phyloP scores from a whole-genome alignment of 1,140 invertebrate species.

The Mycetomoellerius zeteki region DNA sequence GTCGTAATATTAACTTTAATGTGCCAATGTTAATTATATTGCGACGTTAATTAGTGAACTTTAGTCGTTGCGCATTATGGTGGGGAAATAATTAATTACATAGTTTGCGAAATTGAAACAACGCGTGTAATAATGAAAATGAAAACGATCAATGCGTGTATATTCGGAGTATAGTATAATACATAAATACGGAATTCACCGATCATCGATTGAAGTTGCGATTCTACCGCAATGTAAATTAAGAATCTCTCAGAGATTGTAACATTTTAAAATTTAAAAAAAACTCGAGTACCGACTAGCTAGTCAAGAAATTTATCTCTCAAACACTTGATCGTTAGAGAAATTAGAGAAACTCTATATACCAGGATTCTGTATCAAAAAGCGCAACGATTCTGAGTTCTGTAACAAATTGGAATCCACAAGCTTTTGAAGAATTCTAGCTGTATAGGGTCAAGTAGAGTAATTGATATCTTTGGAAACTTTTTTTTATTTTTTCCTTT shows the following conservation, averaged over 20 bases:
- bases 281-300: not conserved
- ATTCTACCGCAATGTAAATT: conserved; percentile 12
- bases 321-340: not conserved
- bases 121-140: not conserved
- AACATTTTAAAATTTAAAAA: conserved; percentile 20
- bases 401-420: conserved; percentile 13
- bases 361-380: conserved; percentile 1
- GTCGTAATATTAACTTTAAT: conserved; percentile 24
- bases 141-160: not conserved
- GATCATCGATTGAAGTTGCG: not conserved
- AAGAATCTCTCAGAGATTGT: not conserved
- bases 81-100: conserved; percentile 36
- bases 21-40: conserved; percentile 34
- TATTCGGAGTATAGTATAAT: not conserved
- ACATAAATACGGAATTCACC: not conserved
- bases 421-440: not conserved
- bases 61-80: conserved; percentile 19
- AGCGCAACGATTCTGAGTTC: not conserved
- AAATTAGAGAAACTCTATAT: too few relatives aligned
- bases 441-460: not conserved
- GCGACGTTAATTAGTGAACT: conserved; percentile 49
- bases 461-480: not conserved
- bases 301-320: conserved; percentile 4
- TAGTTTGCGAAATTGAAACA: conserved; percentile 23
- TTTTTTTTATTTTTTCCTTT: too few relatives aligned